phyloP scores from a whole-genome alignment of 2,113 vertebrate species.

The Acinonyx jubatus region DNA sequence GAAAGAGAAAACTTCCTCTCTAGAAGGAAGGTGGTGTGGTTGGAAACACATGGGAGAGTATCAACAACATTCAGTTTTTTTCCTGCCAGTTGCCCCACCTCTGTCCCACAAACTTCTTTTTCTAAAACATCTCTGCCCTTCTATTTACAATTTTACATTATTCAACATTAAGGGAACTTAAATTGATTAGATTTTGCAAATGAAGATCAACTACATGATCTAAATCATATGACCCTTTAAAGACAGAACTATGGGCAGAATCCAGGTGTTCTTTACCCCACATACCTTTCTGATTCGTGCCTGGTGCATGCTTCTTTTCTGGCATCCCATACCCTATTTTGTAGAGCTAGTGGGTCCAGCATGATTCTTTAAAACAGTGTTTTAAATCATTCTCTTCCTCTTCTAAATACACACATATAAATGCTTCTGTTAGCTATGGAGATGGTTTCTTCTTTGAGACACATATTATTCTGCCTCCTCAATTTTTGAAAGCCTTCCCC shows the following conservation, averaged over 20 bases:
- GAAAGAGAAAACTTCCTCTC: conserved; percentile 40
- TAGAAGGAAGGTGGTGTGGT: conserved; percentile 30
- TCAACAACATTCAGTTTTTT: conserved; percentile 44
- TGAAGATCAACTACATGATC: neutral
- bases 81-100: neutral
- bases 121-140: neutral
- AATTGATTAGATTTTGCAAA: neutral
- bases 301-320: neutral
- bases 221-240: neutral
- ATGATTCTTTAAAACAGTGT: neutral
- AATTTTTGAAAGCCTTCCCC: neutral
- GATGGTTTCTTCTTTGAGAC: neutral
- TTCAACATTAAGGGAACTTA: neutral
- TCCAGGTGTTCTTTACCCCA: neutral
- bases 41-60: conserved; percentile 30
- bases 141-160: neutral
- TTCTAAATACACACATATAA: neutral
- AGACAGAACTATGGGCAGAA: neutral
- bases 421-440: neutral
- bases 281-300: neutral
- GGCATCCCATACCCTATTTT: neutral
- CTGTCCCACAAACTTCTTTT: neutral
- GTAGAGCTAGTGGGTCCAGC: neutral
- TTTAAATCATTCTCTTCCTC: neutral
- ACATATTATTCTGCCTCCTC: neutral